Evolutionary conservation across 2,113 vertebrate species (phyloP).

Genomic region (Pleuronectes platessa): DNA sequence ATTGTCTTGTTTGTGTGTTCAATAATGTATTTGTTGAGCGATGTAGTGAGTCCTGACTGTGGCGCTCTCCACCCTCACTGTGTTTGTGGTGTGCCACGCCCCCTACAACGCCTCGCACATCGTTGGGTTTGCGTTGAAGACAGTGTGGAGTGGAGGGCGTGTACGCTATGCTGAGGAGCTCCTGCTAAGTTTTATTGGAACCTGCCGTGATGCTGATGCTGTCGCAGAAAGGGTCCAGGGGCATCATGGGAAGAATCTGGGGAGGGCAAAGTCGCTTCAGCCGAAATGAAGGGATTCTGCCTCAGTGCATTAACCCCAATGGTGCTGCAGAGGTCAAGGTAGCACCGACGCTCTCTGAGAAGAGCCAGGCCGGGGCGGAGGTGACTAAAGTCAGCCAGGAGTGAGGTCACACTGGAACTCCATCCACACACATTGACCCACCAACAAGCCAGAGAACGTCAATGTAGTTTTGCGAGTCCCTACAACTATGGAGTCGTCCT

Average conservation of each 20-base stretch:
- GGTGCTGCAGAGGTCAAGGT: not conserved
- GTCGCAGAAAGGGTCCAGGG: conserved; percentile 72
- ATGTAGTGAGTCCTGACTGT: conserved; percentile 72
- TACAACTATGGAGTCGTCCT: too few species aligned
- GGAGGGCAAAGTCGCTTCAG: conserved; percentile 53
- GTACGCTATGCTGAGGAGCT: too few species aligned
- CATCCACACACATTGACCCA: not conserved
- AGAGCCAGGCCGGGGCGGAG: conserved; percentile 1
- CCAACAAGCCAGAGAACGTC: not conserved
- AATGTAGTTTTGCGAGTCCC: too few species aligned
- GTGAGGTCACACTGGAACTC: not conserved
- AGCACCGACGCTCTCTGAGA: too few species aligned
- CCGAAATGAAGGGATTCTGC: not conserved
- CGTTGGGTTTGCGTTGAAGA: conserved; percentile 69
- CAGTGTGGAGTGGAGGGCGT: conserved; percentile 75
- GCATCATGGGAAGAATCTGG: conserved; percentile 68
- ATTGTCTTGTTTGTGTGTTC: not conserved
- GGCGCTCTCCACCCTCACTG: conserved; percentile 77
- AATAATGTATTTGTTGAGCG: not conserved
- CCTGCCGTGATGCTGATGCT: conserved; percentile 84
- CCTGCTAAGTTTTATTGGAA: conserved; percentile 84
- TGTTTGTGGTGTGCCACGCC: conserved; percentile 85
- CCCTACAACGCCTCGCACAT: conserved; percentile 86
- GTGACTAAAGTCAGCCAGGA: not conserved
- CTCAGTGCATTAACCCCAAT: not conserved